phyloP scores from a whole-genome alignment of 2,888 invertebrate genomes.

The Ethmia dodecea region DNA sequence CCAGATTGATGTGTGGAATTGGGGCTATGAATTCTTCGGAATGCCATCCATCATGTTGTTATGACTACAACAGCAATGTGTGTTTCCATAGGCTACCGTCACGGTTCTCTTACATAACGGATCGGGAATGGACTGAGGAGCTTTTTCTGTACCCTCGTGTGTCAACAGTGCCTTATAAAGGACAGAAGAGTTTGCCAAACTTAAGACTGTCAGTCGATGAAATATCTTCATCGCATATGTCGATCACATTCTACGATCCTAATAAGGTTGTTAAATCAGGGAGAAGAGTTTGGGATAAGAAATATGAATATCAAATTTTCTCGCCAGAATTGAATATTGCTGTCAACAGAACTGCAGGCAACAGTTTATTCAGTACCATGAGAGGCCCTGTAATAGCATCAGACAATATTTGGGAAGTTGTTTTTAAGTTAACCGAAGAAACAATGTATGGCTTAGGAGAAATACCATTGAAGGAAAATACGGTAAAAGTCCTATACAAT shows the following conservation, averaged over 20 bases:
- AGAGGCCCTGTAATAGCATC: conserved; percentile 79
- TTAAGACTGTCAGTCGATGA: conserved; percentile 55
- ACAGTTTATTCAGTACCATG: conserved; percentile 67
- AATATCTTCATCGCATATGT: conserved; percentile 47
- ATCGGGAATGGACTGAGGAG: conserved; percentile 48
- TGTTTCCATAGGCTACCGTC: conserved; percentile 77
- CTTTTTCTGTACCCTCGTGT: conserved; percentile 44
- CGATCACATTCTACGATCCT: conserved; percentile 50
- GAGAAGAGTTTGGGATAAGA: conserved; percentile 35
- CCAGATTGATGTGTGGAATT: conserved; percentile 54
- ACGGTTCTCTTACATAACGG: conserved; percentile 61
- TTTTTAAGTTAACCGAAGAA: conserved; percentile 70
- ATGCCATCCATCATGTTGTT: conserved; percentile 73
- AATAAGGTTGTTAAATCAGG: conserved; percentile 26
- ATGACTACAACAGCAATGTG: conserved; percentile 45
- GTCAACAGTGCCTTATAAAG: conserved; percentile 43
- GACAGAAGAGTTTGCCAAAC: conserved; percentile 33
- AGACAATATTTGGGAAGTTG: conserved; percentile 79
- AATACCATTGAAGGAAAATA: conserved; percentile 48
- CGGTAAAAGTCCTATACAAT: conserved; percentile 62
- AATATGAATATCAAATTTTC: conserved; percentile 41
- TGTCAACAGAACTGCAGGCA: conserved; percentile 39
- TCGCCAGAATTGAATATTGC: conserved; percentile 46
- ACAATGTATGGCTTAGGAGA: conserved; percentile 77
- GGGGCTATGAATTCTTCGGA: conserved; percentile 37